These are phyloP conservation scores for Trichogramma evanescens DNA, from an alignment of 2,888 invertebrate genomes.

Conservation along the genomic window DNA sequence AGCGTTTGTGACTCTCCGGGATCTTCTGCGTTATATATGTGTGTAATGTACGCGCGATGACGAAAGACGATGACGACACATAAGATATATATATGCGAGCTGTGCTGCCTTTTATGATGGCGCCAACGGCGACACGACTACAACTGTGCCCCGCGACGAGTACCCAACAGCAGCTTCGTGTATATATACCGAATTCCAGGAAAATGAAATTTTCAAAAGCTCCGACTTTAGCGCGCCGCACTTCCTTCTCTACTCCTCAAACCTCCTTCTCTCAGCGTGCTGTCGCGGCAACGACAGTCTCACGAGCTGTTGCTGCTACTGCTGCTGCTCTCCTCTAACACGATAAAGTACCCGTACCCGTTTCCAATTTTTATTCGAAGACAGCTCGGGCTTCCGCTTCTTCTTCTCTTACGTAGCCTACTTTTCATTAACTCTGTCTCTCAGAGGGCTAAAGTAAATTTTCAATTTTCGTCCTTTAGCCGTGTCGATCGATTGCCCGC, in stretches of 20 bases:
- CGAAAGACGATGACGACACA: too few species aligned
- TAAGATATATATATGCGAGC: background rate
- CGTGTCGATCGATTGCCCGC: too few species aligned
- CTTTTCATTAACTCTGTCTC: conserved; percentile 3
- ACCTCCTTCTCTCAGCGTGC: background rate
- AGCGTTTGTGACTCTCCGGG: too few species aligned
- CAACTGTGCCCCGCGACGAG: background rate
- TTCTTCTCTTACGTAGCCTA: conserved; percentile 9
- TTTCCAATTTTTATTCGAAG: background rate
- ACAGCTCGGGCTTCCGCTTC: background rate
- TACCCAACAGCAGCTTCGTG: background rate
- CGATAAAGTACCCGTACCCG: background rate
- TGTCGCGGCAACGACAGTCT: too few species aligned
- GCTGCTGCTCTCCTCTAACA: too few species aligned
- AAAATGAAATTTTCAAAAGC: conserved; percentile 14
- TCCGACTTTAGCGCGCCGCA: background rate
- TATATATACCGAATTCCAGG: conserved; percentile 5
- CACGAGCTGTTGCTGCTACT: too few species aligned
- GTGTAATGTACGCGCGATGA: too few species aligned
- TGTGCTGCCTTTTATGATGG: background rate
- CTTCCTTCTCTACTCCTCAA: background rate
- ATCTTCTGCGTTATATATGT: too few species aligned
- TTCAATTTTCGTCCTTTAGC: too few species aligned
- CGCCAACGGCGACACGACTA: background rate
- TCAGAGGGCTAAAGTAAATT: too few species aligned